Evolutionary conservation across 64 coral and sea anemone genomes (phyloP).

Genomic region (Pachyseris speciosa): DNA sequence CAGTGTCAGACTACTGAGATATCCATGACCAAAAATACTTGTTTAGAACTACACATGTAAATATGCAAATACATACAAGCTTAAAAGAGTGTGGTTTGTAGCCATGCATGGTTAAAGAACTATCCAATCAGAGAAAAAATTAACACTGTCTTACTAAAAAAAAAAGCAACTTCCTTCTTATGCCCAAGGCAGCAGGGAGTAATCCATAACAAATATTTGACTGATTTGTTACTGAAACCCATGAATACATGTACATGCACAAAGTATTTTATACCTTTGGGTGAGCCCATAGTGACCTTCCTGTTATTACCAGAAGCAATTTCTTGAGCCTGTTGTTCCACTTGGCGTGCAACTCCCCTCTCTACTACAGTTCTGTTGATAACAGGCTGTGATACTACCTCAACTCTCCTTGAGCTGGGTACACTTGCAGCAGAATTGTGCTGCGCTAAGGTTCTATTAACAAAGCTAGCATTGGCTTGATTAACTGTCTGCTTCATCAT

Average conservation of each 20-base stretch:
- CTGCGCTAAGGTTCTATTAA: neutral
- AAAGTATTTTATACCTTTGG: neutral
- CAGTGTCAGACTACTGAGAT: no score
- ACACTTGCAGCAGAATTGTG: neutral
- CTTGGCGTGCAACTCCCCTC: neutral
- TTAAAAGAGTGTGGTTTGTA: no score
- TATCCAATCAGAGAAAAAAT: no score
- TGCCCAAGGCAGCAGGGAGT: no score
- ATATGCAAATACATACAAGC: no score
- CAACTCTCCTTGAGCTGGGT: neutral
- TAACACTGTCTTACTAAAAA: no score
- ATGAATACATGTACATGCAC: neutral
- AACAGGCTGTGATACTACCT: neutral
- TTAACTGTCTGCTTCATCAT: neutral
- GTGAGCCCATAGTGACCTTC: neutral
- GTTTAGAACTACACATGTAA: no score
- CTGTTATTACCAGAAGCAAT: neutral
- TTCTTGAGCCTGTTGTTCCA: conserved; percentile 1
- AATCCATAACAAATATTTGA: no score
- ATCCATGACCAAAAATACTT: no score
- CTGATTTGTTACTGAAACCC: no score
- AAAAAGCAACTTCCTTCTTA: no score
- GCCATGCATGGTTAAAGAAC: no score
- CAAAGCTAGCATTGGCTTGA: neutral
- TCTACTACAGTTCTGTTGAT: neutral